phyloP scores from a whole-genome alignment of 2,113 vertebrate species.

The Rhea americana region DNA sequence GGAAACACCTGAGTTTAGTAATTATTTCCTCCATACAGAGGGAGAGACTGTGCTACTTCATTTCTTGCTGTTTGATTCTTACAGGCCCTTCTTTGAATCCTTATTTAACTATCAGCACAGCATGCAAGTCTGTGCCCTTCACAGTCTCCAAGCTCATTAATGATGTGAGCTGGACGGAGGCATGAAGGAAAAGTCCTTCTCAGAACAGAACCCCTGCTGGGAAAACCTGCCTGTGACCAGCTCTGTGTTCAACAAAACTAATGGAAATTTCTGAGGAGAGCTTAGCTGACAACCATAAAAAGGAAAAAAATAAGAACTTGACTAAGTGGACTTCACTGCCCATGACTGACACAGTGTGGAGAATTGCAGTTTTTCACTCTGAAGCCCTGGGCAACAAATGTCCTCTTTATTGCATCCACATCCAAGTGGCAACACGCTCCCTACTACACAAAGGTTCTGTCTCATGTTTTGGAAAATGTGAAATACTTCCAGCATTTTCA shows the following conservation, averaged over 20 bases:
- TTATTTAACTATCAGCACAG: slow-evolving; percentile 27
- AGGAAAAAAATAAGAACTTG: slow-evolving; percentile 48
- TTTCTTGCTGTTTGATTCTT: neutral
- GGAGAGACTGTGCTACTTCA: neutral
- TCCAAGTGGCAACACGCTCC: neutral
- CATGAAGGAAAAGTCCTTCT: slow-evolving; percentile 39
- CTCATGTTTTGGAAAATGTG: slow-evolving; percentile 11
- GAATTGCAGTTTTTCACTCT: slow-evolving; percentile 56
- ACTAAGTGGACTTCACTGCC: slow-evolving; percentile 54
- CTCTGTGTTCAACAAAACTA: slow-evolving; percentile 47
- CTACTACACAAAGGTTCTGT: neutral
- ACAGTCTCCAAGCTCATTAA: slow-evolving; percentile 20
- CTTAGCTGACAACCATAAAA: slow-evolving; percentile 57
- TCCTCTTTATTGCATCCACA: slow-evolving; percentile 7
- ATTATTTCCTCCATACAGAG: neutral
- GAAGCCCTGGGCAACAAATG: slow-evolving; percentile 46
- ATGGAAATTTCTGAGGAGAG: slow-evolving; percentile 63
- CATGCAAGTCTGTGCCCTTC: slow-evolving; percentile 30
- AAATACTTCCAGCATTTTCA: slow-evolving; percentile 52
- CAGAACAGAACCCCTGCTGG: slow-evolving; percentile 16
- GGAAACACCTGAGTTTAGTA: neutral
- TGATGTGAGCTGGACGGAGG: slow-evolving; percentile 36
- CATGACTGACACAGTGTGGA: slow-evolving; percentile 48
- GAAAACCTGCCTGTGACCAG: slow-evolving; percentile 26
- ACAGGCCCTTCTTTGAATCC: neutral